Conservation (phyloP, 1,140 invertebrate species). For the Odontomachus brunneus region DNA sequence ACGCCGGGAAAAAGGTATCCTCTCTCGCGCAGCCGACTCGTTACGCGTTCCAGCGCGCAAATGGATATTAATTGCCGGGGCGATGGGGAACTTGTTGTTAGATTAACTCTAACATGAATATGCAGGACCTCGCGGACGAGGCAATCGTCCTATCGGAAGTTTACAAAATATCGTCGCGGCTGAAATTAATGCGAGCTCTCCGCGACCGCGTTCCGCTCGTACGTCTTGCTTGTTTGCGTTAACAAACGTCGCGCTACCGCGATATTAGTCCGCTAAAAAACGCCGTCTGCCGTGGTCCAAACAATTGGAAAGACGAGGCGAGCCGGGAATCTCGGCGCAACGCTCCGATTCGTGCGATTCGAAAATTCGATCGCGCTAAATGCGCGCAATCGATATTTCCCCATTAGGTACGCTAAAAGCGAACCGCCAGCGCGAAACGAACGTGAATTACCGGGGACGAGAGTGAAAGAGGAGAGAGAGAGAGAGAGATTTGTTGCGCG, state of each 20-base stretch:
- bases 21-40: slow-evolving; percentile 14
- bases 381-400: slow-evolving; percentile 2
- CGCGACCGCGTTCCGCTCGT: neutral
- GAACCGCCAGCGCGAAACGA: slow-evolving; percentile 14
- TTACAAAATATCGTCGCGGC: slow-evolving; percentile 3
- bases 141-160: slow-evolving; percentile 22
- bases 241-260: neutral
- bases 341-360: neutral
- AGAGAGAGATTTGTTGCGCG: no score
- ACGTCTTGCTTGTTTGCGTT: no score
- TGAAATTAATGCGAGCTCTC: slow-evolving; percentile 5
- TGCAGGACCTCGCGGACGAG: slow-evolving; percentile 31
- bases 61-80: slow-evolving; percentile 49
- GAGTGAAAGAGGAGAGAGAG: no score
- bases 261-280: neutral
- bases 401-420: neutral
- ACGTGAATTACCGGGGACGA: slow-evolving; percentile 48
- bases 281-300: no score
- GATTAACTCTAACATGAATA: slow-evolving; percentile 51
- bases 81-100: slow-evolving; percentile 40
- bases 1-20: slow-evolving; percentile 6
- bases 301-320: no score
- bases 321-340: no score
- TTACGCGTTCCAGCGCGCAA: slow-evolving; percentile 50
- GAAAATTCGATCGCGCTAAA: slow-evolving; percentile 9